These are phyloP conservation scores for Porites australiensis DNA, from an alignment of 64 coral and sea anemone species.

Conservation along the genomic window DNA sequence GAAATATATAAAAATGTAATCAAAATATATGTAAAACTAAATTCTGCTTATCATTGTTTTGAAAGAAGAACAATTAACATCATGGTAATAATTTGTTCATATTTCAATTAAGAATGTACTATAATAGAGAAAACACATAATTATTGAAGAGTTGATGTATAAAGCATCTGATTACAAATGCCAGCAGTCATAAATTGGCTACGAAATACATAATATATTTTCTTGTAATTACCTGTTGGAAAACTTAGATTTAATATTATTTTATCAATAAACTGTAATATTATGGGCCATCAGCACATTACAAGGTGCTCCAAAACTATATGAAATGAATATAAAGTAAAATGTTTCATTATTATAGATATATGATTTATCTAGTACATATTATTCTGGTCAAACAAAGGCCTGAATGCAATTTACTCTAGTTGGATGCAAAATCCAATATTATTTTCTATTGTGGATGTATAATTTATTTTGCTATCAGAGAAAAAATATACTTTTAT, in stretches of 20 bases:
- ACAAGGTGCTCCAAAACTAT: not conserved
- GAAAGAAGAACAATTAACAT: too few relatives aligned
- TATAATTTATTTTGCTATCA: slow-evolving; percentile 44
- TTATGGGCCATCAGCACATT: not conserved
- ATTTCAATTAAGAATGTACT: too few relatives aligned
- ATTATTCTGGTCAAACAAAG: not conserved
- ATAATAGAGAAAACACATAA: too few relatives aligned
- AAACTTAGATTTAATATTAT: not conserved
- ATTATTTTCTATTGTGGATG: slow-evolving; percentile 1
- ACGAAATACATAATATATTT: not conserved
- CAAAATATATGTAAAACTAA: too few relatives aligned
- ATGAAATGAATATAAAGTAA: not conserved
- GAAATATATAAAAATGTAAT: too few relatives aligned
- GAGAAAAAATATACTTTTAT: slow-evolving; percentile 18
- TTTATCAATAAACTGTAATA: not conserved
- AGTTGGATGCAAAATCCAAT: not conserved
- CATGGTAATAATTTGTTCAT: too few relatives aligned
- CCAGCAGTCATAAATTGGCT: not conserved
- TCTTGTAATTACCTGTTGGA: not conserved
- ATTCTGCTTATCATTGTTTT: too few relatives aligned
- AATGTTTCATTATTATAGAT: too few relatives aligned
- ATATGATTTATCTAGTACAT: not conserved
- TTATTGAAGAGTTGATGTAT: too few relatives aligned
- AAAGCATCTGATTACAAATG: not conserved
- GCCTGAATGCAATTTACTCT: not conserved